A percentile compares a stretch with the other conserved stretches of the same genome.
phyloP scores from a whole-genome alignment of 1,140 invertebrate species.

The Drosophila miranda region DNA sequence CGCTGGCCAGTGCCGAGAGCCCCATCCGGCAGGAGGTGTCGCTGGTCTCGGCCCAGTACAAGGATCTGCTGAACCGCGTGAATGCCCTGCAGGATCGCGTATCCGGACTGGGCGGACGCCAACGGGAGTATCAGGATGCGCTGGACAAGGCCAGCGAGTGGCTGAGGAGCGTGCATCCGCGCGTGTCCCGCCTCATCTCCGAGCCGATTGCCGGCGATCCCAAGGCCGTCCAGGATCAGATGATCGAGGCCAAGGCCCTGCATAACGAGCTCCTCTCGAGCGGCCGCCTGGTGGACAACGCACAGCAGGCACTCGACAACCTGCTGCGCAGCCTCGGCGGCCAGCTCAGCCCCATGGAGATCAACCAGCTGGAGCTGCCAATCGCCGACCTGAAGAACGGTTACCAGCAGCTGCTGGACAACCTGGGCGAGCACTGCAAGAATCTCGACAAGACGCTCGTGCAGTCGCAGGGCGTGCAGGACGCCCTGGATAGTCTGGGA shows the following conservation, averaged over 20 bases:
- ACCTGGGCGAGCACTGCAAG: slow-evolving; percentile 90
- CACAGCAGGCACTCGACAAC: slow-evolving; percentile 86
- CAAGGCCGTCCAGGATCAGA: slow-evolving; percentile 92
- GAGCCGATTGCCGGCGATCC: slow-evolving; percentile 94
- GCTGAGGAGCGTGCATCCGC: slow-evolving; percentile 91
- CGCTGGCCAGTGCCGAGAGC: slow-evolving; percentile 87
- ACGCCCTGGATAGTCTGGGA: slow-evolving; percentile 93
- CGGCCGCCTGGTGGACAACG: slow-evolving; percentile 91
- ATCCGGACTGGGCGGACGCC: slow-evolving; percentile 89
- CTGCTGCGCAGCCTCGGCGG: slow-evolving; percentile 90
- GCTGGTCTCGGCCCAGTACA: slow-evolving; percentile 87
- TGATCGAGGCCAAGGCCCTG: slow-evolving; percentile 91
- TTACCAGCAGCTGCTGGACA: slow-evolving; percentile 88
- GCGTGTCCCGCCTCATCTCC: slow-evolving; percentile 88
- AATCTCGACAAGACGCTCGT: slow-evolving; percentile 93
- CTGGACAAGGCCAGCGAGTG: slow-evolving; percentile 92
- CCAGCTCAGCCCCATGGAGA: slow-evolving; percentile 90
- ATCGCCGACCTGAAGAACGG: slow-evolving; percentile 90
- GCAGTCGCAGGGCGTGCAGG: slow-evolving; percentile 96
- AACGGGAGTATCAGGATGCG: slow-evolving; percentile 92
- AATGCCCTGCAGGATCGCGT: slow-evolving; percentile 92
- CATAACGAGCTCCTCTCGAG: slow-evolving; percentile 94
- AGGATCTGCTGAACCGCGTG: slow-evolving; percentile 90
- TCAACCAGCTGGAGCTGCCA: slow-evolving; percentile 90
- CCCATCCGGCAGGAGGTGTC: slow-evolving; percentile 88